phyloP scores from a whole-genome alignment of 1,140 invertebrate genomes.

The Sweltsa coloradensis region DNA sequence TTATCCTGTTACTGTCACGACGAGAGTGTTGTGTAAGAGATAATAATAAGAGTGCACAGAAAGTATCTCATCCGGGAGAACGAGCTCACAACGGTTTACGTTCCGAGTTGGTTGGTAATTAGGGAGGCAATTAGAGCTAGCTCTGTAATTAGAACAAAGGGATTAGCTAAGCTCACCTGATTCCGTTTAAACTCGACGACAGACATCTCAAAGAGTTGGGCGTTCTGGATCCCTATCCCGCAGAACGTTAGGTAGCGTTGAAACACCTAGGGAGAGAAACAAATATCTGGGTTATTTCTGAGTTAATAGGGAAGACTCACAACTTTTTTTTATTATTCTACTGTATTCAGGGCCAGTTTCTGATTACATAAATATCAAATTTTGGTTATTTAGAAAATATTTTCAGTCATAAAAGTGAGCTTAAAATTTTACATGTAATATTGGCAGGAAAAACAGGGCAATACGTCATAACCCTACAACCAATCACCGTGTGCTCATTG shows the following conservation, averaged over 20 bases:
- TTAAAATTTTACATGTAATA: too few relatives aligned
- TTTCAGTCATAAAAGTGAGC: too few relatives aligned
- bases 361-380: too few relatives aligned
- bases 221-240: constrained; percentile 94
- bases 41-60: too few relatives aligned
- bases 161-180: constrained; percentile 44
- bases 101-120: background rate
- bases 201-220: constrained; percentile 89
- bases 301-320: background rate
- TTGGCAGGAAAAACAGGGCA: too few relatives aligned
- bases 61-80: too few relatives aligned
- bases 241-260: constrained; percentile 86
- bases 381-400: too few relatives aligned
- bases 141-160: background rate
- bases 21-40: background rate
- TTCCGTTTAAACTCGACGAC: constrained; percentile 87
- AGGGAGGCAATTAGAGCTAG: background rate
- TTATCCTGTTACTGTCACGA: too few relatives aligned
- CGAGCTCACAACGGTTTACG: background rate
- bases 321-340: background rate
- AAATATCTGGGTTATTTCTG: constrained; percentile 5
- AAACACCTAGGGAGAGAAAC: constrained; percentile 35
- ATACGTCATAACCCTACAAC: too few relatives aligned
- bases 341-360: background rate
- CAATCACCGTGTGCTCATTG: too few relatives aligned